Evolutionary conservation across 1,140 invertebrate genomes (phyloP).

Genomic region (Apocrypta bakeri): DNA sequence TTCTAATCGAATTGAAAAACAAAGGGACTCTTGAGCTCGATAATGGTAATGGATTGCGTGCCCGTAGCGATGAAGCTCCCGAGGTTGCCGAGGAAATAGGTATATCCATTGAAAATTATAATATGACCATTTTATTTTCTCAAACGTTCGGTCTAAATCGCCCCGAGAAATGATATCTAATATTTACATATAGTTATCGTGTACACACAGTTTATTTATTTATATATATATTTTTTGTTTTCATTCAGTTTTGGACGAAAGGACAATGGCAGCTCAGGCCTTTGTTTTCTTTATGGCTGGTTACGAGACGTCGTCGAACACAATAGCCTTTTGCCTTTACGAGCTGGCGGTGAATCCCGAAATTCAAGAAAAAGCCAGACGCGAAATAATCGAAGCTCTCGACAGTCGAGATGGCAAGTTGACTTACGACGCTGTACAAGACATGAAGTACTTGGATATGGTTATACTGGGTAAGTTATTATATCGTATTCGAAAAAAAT

Average conservation of each 20-base stretch:
- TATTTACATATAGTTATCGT: too few relatives aligned
- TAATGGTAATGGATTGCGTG: slow-evolving; percentile 38
- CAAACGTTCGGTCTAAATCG: too few relatives aligned
- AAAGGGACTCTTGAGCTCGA: slow-evolving; percentile 73
- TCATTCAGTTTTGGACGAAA: slow-evolving; percentile 73
- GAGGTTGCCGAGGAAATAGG: slow-evolving; percentile 63
- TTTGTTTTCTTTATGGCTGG: slow-evolving; percentile 84
- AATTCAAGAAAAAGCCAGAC: slow-evolving; percentile 79
- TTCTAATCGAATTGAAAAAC: slow-evolving; percentile 77
- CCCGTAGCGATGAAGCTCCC: slow-evolving; percentile 52
- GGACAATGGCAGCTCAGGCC: slow-evolving; percentile 79
- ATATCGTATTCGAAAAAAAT: too few relatives aligned
- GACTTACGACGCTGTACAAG: slow-evolving; percentile 78
- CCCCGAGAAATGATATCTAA: too few relatives aligned
- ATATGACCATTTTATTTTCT: too few relatives aligned
- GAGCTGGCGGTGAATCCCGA: slow-evolving; percentile 81
- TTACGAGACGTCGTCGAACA: slow-evolving; percentile 85
- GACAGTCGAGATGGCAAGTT: slow-evolving; percentile 72
- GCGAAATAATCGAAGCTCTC: slow-evolving; percentile 77
- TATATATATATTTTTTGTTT: not conserved
- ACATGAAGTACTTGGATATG: slow-evolving; percentile 79
- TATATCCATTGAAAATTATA: too few relatives aligned
- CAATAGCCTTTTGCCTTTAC: slow-evolving; percentile 80
- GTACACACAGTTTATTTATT: too few relatives aligned
- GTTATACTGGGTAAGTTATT: slow-evolving; percentile 73